phyloP scores from a whole-genome alignment of 2,113 vertebrate genomes.

The Willisornis vidua region DNA sequence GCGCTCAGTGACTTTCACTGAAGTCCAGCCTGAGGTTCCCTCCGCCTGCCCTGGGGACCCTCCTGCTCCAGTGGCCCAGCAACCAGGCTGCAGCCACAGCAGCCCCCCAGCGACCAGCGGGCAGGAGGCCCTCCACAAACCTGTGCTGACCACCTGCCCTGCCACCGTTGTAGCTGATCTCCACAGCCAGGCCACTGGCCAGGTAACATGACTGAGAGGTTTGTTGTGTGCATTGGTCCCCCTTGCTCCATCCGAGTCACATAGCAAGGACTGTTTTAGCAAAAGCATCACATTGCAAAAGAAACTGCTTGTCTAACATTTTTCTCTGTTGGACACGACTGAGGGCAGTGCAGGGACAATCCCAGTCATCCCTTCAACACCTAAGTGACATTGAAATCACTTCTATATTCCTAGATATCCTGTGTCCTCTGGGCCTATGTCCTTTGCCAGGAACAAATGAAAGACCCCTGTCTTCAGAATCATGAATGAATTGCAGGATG shows the following conservation, averaged over 20 bases:
- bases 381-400: not conserved
- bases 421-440: not conserved
- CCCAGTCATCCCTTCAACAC: not conserved
- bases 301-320: not conserved
- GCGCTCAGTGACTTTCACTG: slow-evolving; percentile 95
- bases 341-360: not conserved
- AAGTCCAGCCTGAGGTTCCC: slow-evolving; percentile 74
- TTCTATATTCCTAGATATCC: fast-evolving
- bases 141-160: slow-evolving; percentile 73
- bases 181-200: slow-evolving; percentile 73
- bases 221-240: fast-evolving
- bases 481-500: not conserved
- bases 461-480: not conserved
- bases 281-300: not conserved
- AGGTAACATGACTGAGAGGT: slow-evolving; percentile 70
- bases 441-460: not conserved
- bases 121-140: slow-evolving; percentile 58
- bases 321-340: not conserved
- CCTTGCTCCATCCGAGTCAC: not conserved
- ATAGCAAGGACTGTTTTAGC: not conserved
- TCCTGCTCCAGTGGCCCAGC: not conserved
- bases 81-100: slow-evolving; percentile 27
- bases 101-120: slow-evolving; percentile 47
- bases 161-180: slow-evolving; percentile 82
- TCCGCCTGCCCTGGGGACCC: not conserved